Conservation (phyloP, 2,797 vertebrate genomes). For the Helostoma temminkii region DNA sequence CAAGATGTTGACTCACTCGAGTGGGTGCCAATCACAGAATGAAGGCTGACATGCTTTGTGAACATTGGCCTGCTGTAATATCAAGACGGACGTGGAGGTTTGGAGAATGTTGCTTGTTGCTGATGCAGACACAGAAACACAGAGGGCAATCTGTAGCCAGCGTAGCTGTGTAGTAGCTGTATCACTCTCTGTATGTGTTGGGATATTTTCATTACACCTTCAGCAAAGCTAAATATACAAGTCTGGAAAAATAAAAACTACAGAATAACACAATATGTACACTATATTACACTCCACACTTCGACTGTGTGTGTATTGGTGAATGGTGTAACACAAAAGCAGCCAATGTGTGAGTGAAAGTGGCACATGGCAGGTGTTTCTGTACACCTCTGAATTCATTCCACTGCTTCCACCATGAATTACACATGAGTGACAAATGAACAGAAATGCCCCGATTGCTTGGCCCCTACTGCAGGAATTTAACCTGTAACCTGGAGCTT, state of each 20-base stretch:
- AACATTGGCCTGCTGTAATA: conserved; percentile 8
- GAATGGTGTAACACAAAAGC: background rate
- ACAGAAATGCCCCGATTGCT: no score
- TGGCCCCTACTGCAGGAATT: no score
- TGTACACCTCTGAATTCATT: no score
- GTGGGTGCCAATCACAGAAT: conserved; percentile 39
- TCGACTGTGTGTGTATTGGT: background rate
- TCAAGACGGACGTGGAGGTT: conserved; percentile 9
- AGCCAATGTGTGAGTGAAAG: background rate
- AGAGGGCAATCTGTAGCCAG: background rate
- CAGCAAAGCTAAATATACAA: background rate
- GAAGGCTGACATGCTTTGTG: conserved; percentile 23
- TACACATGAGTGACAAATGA: no score
- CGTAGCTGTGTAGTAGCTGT: background rate
- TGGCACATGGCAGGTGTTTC: no score
- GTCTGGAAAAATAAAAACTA: background rate
- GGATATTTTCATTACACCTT: background rate
- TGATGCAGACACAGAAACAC: conserved; percentile 1
- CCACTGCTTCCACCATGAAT: no score
- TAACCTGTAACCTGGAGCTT: no score
- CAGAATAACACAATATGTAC: background rate
- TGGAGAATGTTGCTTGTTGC: conserved; percentile 9
- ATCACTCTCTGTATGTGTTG: no score
- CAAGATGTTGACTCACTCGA: conserved; percentile 39
- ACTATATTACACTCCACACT: no score